Conservation (phyloP, 1,140 invertebrate genomes). For the Popillia japonica region DNA sequence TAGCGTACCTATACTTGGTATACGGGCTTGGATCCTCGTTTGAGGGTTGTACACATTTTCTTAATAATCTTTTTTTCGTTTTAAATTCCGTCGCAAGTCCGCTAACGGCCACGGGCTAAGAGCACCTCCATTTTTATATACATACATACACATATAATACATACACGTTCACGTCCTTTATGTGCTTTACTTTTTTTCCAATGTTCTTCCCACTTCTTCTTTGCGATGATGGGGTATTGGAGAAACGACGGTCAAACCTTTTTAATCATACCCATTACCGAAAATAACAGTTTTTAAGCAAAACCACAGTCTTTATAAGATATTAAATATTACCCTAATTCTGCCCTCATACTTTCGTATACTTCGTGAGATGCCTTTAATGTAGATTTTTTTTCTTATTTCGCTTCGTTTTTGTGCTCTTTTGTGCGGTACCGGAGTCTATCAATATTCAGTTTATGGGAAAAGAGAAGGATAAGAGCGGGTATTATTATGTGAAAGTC, state of each 20-base stretch:
- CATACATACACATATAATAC: not conserved
- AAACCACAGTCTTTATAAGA: constrained; percentile 38
- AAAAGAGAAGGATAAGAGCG: not conserved
- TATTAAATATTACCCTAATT: constrained; percentile 38
- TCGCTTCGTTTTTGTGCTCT: not conserved
- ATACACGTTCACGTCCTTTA: not conserved
- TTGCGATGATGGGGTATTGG: constrained; percentile 20
- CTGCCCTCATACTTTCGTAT: not conserved
- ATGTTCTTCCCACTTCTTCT: not conserved
- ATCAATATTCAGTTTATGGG: not conserved
- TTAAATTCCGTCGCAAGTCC: not conserved
- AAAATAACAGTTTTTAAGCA: constrained; percentile 39
- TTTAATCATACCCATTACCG: constrained; percentile 38
- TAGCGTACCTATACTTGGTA: not conserved
- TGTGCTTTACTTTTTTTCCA: not conserved
- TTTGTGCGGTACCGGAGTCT: not conserved
- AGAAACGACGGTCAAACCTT: constrained; percentile 16
- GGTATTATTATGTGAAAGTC: not conserved
- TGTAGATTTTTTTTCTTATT: not conserved
- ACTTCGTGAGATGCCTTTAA: not conserved
- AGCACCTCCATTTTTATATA: constrained; percentile 16
- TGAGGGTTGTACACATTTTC: not conserved
- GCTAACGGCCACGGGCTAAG: not conserved
- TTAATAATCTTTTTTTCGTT: not conserved
- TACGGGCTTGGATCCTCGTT: constrained; percentile 14